Evolutionary conservation across 2,113 vertebrate genomes (phyloP).

Genomic region (Paratilapia polleni): DNA sequence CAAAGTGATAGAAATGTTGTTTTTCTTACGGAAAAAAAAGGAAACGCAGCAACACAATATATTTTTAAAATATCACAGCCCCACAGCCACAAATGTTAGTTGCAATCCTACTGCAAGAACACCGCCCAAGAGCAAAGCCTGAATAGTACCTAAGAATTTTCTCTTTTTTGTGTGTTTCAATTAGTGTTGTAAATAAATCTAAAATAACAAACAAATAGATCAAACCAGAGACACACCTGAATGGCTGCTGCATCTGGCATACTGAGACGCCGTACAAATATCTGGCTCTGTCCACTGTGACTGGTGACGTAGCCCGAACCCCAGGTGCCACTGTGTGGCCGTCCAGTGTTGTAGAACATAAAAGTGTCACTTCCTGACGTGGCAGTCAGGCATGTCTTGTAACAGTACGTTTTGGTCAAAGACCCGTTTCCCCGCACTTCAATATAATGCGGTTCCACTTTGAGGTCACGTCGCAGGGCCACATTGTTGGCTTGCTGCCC

Average conservation of each 20-base stretch:
- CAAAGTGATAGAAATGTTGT: not conserved
- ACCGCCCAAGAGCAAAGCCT: slow-evolving; percentile 11
- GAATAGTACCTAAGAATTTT: not conserved
- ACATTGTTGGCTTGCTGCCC: slow-evolving; percentile 85
- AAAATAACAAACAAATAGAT: slow-evolving; percentile 35
- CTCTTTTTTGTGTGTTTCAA: not conserved
- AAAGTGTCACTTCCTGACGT: slow-evolving; percentile 97
- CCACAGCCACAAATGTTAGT: slow-evolving; percentile 28
- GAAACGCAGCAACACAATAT: not conserved
- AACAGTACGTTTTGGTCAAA: slow-evolving; percentile 97
- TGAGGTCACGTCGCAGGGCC: slow-evolving; percentile 87
- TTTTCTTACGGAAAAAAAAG: too few relatives aligned
- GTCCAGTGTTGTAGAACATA: slow-evolving; percentile 98
- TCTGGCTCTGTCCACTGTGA: slow-evolving; percentile 91
- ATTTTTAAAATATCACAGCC: slow-evolving; percentile 5
- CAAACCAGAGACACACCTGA: slow-evolving; percentile 76
- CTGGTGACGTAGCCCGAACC: slow-evolving; percentile 91
- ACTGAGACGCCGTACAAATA: slow-evolving; percentile 91
- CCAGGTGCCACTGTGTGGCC: slow-evolving; percentile 88
- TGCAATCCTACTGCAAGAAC: slow-evolving; percentile 22
- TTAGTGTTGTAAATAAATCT: slow-evolving; percentile 4
- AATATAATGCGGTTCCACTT: slow-evolving; percentile 95
- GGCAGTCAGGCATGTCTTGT: slow-evolving; percentile 94
- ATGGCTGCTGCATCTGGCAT: slow-evolving; percentile 85
- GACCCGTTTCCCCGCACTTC: slow-evolving; percentile 96